Conservation (phyloP, 1,140 invertebrate species). For the Globodera rostochiensis region DNA sequence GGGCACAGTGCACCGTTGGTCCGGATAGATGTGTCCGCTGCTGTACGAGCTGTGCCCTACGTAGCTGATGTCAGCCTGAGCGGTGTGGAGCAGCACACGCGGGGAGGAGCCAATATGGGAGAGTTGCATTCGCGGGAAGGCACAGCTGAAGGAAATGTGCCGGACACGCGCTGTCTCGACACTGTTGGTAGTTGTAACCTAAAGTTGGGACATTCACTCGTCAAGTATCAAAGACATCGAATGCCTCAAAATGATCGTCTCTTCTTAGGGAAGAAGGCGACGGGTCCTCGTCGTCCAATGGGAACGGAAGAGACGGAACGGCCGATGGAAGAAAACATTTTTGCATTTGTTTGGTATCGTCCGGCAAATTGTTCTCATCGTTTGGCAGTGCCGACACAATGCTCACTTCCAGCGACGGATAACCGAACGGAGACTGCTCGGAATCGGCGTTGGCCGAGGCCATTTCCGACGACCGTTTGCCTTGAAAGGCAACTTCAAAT, state of each 20-base stretch:
- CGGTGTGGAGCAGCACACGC: constrained; percentile 17
- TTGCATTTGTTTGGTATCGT: not conserved
- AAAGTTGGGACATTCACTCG: too few relatives aligned
- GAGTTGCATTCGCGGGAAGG: constrained; percentile 22
- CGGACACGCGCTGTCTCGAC: not conserved
- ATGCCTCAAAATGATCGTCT: too few relatives aligned
- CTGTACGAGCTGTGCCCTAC: constrained; percentile 30
- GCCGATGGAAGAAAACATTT: not conserved
- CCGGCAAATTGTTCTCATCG: constrained; percentile 6
- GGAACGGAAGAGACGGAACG: not conserved
- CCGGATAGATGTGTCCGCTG: constrained; percentile 34
- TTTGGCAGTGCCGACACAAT: constrained; percentile 17
- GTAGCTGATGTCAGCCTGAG: constrained; percentile 13
- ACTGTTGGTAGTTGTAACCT: not conserved
- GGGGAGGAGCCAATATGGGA: constrained; percentile 19
- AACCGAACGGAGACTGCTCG: not conserved
- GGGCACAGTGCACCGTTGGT: constrained; percentile 44
- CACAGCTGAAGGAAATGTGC: constrained; percentile 6
- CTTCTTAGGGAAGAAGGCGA: too few relatives aligned
- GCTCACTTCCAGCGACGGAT: constrained; percentile 5
- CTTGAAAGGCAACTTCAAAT: not conserved
- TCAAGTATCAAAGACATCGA: too few relatives aligned
- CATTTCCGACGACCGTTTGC: not conserved
- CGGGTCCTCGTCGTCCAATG: too few relatives aligned
- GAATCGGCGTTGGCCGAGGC: constrained; percentile 4